These are phyloP conservation scores for Nycteola revayana DNA, from an alignment of 2,888 invertebrate genomes.

Conservation along the genomic window DNA sequence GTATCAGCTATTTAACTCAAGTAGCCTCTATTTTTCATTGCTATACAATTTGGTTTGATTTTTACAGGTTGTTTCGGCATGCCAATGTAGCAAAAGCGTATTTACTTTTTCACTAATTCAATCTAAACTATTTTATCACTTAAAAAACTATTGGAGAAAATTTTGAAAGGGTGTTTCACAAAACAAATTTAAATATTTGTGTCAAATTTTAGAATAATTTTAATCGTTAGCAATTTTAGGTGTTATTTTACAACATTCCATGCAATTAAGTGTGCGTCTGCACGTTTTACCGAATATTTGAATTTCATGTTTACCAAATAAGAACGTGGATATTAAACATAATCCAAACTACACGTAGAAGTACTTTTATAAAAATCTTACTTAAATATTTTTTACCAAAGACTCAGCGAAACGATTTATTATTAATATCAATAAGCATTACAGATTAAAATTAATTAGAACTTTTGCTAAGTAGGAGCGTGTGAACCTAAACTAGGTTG, in stretches of 20 bases:
- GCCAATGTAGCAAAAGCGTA: slow-evolving; percentile 79
- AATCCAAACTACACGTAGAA: slow-evolving; percentile 27
- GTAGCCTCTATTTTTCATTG: slow-evolving; percentile 53
- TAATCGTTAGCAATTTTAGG: slow-evolving; percentile 43
- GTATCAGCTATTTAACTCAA: slow-evolving; percentile 48
- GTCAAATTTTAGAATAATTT: slow-evolving; percentile 42
- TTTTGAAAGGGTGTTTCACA: slow-evolving; percentile 52
- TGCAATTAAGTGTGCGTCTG: slow-evolving; percentile 59
- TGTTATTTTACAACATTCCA: slow-evolving; percentile 60
- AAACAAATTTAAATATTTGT: slow-evolving; percentile 46
- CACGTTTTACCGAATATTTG: slow-evolving; percentile 44
- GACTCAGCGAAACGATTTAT: no score
- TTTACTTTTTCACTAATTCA: slow-evolving; percentile 51
- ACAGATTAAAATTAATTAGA: no score
- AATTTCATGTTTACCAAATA: slow-evolving; percentile 37
- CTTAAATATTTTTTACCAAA: no score
- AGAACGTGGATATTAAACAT: slow-evolving; percentile 30
- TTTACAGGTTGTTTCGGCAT: slow-evolving; percentile 53
- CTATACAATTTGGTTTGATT: slow-evolving; percentile 49
- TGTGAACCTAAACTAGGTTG: no score
- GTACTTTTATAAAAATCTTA: not conserved
- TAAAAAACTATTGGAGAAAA: slow-evolving; percentile 53
- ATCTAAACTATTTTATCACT: slow-evolving; percentile 65
- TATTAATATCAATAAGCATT: no score
- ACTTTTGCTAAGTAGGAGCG: no score